Base-by-base conservation (phyloP, 2,888 invertebrate species). In the Tupiocoris notatus region DNA sequence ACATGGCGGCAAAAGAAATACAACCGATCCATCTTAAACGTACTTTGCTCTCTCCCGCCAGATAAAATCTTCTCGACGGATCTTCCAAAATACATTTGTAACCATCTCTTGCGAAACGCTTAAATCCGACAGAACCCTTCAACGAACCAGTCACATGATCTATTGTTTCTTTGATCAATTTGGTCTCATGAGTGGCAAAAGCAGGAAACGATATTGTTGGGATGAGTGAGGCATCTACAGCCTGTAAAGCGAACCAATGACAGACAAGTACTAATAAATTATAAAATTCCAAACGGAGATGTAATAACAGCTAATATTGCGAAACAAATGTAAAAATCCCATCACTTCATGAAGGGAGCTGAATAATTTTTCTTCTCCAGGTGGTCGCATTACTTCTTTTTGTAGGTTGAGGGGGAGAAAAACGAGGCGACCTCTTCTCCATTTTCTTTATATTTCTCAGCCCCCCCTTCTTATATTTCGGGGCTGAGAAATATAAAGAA, bases 181-280 rank as follows among this genome's bases (percentile, higher is more conserved):
- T 86, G 80, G 95, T 94, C 83, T 98, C 98, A 82, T 99, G 99
- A 0, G 98, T 96, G 0, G 96, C 96, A 86, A 99, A 99, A 0
- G 96, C 96, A 20, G 99, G 99, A 86, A 97, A 99, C 20, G 97
- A 95, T 82, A 99, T 90, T 0, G 98, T 96, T 2, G 96, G 90
- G 59, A 99, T 83, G 22, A 99, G 86, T 0, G 97, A 92, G 0
- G 93, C 90, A 86, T 99, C 99, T 1, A 97, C 95, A 79, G 94
- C 96, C 94, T 96, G 62, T 9, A 62, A 25, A n/a, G n/a, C n/a
- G n/a, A n/a, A n/a, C n/a, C n/a, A n/a, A n/a, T n/a, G n/a, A n/a
- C n/a, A n/a, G n/a, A n/a, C n/a, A n/a, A n/a, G n/a, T n/a, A n/a
- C n/a, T n/a, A n/a, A n/a, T n/a, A n/a, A n/a, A n/a, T n/a, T n/a